Conservation (phyloP, 23 tunicate genomes). For the Corella eumyota region DNA sequence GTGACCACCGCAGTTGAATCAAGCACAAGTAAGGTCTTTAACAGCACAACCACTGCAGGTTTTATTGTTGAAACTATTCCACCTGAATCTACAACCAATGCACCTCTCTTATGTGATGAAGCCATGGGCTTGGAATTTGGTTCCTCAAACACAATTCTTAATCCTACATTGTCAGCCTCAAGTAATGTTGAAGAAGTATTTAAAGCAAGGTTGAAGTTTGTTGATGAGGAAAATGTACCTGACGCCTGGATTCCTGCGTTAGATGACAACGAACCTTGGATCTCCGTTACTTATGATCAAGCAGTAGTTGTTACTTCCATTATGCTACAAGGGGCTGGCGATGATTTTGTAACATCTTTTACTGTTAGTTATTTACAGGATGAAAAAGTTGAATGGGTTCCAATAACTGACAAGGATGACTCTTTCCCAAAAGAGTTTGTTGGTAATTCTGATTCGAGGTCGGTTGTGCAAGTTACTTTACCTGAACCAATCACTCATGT, state of each 20-base stretch:
- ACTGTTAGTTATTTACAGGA: slow-evolving; percentile 17
- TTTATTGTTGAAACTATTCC: slow-evolving; percentile 21
- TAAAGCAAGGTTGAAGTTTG: slow-evolving; percentile 28
- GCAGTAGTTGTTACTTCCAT: slow-evolving; percentile 47
- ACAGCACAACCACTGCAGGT: background rate
- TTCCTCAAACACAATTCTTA: slow-evolving; percentile 16
- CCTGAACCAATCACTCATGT: slow-evolving; percentile 23
- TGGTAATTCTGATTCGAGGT: slow-evolving; percentile 6
- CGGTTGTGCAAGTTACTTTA: slow-evolving; percentile 6
- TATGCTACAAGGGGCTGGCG: slow-evolving; percentile 28
- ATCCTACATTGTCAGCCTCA: slow-evolving; percentile 35
- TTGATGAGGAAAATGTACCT: slow-evolving; percentile 14
- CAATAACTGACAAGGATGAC: slow-evolving; percentile 10
- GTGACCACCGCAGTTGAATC: slow-evolving; percentile 23
- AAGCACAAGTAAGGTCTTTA: background rate
- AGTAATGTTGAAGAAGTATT: slow-evolving; percentile 35
- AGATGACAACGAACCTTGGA: slow-evolving; percentile 61
- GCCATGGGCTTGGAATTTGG: slow-evolving; percentile 62
- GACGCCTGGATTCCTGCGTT: slow-evolving; percentile 35
- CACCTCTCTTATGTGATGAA: slow-evolving; percentile 28
- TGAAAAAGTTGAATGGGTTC: slow-evolving; percentile 13
- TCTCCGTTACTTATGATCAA: slow-evolving; percentile 38
- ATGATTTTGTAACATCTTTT: slow-evolving; percentile 16
- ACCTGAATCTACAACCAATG: slow-evolving; percentile 21
- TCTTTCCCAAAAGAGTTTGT: slow-evolving; percentile 12